These are phyloP conservation scores for Melanerpes aurifrons DNA, from an alignment of 2,113 vertebrate genomes.

Conservation along the genomic window DNA sequence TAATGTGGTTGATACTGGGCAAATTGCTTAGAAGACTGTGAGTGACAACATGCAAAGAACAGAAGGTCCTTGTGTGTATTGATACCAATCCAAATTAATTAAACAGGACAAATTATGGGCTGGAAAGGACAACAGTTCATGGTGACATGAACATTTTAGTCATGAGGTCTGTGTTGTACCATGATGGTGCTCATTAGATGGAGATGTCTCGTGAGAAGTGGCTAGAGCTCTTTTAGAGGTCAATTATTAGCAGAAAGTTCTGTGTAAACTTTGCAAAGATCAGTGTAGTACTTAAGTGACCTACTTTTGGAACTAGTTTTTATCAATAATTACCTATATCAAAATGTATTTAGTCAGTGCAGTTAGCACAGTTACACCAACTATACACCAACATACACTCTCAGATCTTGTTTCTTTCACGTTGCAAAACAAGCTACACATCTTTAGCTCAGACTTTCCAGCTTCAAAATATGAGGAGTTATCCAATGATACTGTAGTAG, in stretches of 20 bases:
- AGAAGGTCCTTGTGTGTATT: not conserved
- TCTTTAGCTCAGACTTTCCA: not conserved
- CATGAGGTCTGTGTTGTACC: not conserved
- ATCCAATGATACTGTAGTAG: not conserved
- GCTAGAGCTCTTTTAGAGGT: not conserved
- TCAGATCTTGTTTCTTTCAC: not conserved
- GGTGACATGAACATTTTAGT: no score
- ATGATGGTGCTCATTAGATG: not conserved
- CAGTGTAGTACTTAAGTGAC: not conserved
- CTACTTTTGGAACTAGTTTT: not conserved
- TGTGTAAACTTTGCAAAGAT: not conserved
- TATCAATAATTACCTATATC: not conserved
- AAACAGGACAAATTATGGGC: not conserved
- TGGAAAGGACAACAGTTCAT: not conserved
- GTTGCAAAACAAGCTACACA: not conserved
- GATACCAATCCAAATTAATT: not conserved
- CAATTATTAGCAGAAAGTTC: not conserved
- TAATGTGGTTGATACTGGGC: not conserved
- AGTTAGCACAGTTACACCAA: accelerated
- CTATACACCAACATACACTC: not conserved
- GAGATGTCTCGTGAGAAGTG: not conserved
- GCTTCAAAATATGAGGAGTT: not conserved
- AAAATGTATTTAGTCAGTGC: not conserved
- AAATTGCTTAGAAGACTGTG: not conserved
- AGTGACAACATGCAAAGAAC: not conserved